Percentiles rank a stretch among this genome's conserved stretches.
These are phyloP conservation scores for Notocelia uddmanniana DNA, from an alignment of 2,888 invertebrate species.

Conservation along the genomic window DNA sequence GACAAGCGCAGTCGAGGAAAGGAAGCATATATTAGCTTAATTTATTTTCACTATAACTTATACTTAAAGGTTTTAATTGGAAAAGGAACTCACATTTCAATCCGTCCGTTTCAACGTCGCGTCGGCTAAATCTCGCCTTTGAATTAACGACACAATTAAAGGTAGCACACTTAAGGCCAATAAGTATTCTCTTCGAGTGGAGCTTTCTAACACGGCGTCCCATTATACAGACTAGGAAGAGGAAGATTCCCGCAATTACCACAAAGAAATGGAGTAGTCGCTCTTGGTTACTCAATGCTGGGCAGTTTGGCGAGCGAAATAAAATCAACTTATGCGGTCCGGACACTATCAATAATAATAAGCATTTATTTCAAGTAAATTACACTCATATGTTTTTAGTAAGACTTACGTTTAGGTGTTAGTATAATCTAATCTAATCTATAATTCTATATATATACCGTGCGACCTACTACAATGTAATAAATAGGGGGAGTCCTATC, in stretches of 20 bases:
- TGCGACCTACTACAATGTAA: no score
- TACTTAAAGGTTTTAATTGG: not conserved
- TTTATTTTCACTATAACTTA: no score
- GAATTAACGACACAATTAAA: constrained; percentile 30
- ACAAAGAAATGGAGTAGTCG: constrained; percentile 72
- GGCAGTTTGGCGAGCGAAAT: constrained; percentile 43
- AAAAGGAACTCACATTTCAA: not conserved
- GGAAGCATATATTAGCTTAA: no score
- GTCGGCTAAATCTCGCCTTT: not conserved
- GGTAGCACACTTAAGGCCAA: constrained; percentile 40
- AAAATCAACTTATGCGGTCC: no score
- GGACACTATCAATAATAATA: no score
- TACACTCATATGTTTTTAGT: no score
- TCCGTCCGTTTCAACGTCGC: not conserved
- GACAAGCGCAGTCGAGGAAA: no score
- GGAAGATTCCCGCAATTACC: constrained; percentile 73
- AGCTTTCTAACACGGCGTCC: constrained; percentile 51
- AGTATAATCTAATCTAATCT: no score
- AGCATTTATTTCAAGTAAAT: no score
- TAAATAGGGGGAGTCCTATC: no score
- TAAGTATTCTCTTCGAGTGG: constrained; percentile 48
- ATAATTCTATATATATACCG: no score
- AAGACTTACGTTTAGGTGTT: no score
- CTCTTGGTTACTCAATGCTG: constrained; percentile 48
- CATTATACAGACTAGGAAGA: constrained; percentile 70